Percentiles rank a stretch among this genome's conserved stretches.
Evolutionary conservation across 2,888 invertebrate genomes (phyloP).

Genomic region (Scrobipalpa atriplicella): DNA sequence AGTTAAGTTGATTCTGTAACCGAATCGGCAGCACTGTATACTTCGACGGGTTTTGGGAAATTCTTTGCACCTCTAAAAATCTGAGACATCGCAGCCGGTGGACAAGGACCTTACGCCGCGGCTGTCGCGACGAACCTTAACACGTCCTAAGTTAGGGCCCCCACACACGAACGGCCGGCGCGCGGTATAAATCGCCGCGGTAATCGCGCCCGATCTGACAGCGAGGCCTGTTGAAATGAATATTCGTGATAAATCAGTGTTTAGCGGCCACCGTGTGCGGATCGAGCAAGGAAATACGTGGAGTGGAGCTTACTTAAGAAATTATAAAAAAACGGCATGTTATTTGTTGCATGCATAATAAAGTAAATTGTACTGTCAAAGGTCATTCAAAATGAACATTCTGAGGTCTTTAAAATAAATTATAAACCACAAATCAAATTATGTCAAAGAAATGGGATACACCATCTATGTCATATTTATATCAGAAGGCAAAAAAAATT

Average conservation of each 20-base stretch:
- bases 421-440: no score
- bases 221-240: conserved; percentile 76
- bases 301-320: conserved; percentile 35
- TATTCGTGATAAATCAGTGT: conserved; percentile 79
- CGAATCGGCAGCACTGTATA: no score
- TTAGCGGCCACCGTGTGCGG: conserved; percentile 69
- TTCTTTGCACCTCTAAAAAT: no score
- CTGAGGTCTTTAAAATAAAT: no score
- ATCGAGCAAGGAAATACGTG: conserved; percentile 34
- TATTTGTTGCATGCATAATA: neutral
- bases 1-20: no score
- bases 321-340: neutral
- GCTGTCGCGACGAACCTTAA: conserved; percentile 24
- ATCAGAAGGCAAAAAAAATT: no score
- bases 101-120: neutral
- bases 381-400: no score
- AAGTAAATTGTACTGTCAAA: no score
- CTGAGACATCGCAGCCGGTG: neutral
- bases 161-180: conserved; percentile 39
- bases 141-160: conserved; percentile 32
- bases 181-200: conserved; percentile 71
- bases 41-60: no score
- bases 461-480: no score
- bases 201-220: conserved; percentile 77
- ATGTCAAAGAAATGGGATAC: no score